Percentiles rank a stretch among this genome's conserved stretches.
Evolutionary conservation across 2,888 invertebrate genomes (phyloP).

Genomic region (Orthonevra nobilis): DNA sequence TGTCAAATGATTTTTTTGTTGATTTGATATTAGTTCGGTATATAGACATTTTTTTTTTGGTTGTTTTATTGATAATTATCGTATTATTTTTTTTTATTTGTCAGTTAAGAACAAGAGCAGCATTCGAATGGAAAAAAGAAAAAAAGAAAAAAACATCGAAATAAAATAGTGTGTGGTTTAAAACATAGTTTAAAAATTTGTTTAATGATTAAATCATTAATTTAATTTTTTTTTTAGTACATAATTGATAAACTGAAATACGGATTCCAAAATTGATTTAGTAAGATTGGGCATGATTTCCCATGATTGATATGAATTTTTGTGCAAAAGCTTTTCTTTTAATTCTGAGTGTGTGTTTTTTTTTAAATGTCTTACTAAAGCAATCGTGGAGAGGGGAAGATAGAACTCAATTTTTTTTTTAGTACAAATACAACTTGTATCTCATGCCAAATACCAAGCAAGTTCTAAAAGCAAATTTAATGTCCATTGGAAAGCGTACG

Average conservation of each 20-base stretch:
- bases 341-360: slow-evolving; percentile 17
- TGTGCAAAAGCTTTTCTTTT: slow-evolving; percentile 40
- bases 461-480: slow-evolving; percentile 24
- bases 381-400: slow-evolving; percentile 53
- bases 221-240: slow-evolving; percentile 35
- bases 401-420: slow-evolving; percentile 53
- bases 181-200: slow-evolving; percentile 62
- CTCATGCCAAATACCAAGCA: slow-evolving; percentile 38
- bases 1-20: too few species aligned
- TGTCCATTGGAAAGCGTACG: slow-evolving; percentile 7
- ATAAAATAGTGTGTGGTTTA: slow-evolving; percentile 72
- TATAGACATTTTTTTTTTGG: slow-evolving; percentile 39
- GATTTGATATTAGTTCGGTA: slow-evolving; percentile 58
- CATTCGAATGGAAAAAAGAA: slow-evolving; percentile 73
- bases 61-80: slow-evolving; percentile 62
- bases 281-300: slow-evolving; percentile 40
- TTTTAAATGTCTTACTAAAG: slow-evolving; percentile 66
- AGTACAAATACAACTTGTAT: slow-evolving; percentile 33
- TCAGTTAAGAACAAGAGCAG: slow-evolving; percentile 72
- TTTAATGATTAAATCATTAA: slow-evolving; percentile 56
- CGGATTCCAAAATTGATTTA: slow-evolving; percentile 54
- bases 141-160: slow-evolving; percentile 72
- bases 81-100: slow-evolving; percentile 53
- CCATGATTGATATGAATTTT: slow-evolving; percentile 9
- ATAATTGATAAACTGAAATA: slow-evolving; percentile 57